Percentiles rank a stretch among this genome's conserved stretches.
Conservation (phyloP, 2,797 vertebrate species). For the Capromys pilorides region DNA sequence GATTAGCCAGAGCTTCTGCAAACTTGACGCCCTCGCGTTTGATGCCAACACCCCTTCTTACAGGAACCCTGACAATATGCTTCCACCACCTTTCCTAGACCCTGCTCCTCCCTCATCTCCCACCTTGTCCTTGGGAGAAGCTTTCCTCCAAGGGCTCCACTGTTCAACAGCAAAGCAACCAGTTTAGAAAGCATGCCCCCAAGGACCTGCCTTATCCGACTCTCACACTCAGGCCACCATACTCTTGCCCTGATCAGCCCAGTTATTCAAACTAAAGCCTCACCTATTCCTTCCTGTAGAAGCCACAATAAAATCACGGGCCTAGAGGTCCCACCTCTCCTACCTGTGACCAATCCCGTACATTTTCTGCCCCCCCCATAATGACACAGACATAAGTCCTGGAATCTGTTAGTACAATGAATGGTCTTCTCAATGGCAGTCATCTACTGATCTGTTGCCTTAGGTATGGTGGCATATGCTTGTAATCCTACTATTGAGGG, state of each 20-base stretch:
- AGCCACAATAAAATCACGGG: background rate
- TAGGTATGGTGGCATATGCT: background rate
- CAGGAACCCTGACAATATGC: background rate
- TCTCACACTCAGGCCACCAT: background rate
- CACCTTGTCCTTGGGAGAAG: background rate
- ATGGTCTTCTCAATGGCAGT: background rate
- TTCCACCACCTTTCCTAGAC: background rate
- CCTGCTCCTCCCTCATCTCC: background rate
- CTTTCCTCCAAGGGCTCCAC: background rate
- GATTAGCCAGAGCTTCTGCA: background rate
- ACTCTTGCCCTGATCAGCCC: background rate
- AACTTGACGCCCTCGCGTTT: background rate
- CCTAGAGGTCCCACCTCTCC: background rate
- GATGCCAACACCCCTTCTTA: background rate
- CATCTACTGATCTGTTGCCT: background rate
- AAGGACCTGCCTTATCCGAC: background rate
- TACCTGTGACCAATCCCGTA: background rate
- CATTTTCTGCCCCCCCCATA: background rate
- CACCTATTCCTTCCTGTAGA: background rate
- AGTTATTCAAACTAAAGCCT: slow-evolving; percentile 17
- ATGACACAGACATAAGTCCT: background rate
- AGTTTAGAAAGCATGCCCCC: background rate
- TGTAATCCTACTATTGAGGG: background rate
- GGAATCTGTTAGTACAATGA: background rate
- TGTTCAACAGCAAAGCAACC: background rate